phyloP scores from a whole-genome alignment of 2,797 vertebrate genomes.

The Zenarchopterus dispar region DNA sequence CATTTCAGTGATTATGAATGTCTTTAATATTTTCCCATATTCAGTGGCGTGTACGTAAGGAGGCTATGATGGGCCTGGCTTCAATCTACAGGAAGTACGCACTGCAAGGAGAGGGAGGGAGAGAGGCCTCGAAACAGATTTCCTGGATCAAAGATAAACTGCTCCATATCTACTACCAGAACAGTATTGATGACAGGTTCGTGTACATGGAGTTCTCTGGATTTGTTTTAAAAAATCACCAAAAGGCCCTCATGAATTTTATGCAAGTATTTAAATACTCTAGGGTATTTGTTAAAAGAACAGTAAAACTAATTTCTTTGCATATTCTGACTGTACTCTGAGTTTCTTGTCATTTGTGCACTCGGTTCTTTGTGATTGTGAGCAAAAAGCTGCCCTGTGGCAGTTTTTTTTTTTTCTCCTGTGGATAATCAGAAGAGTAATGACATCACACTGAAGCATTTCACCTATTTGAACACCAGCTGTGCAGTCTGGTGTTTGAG shows the following conservation, averaged over 20 bases:
- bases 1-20: neutral
- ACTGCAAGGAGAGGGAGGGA: conserved; percentile 93
- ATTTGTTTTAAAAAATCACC: neutral
- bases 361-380: no score
- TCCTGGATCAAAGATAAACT: conserved; percentile 99
- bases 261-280: no score
- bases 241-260: neutral
- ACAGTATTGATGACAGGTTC: conserved; percentile 97
- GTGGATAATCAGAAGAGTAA: neutral
- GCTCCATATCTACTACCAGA: conserved; percentile 98
- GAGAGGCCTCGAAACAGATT: conserved; percentile 94
- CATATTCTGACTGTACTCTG: no score
- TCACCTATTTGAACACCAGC: no score
- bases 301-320: no score
- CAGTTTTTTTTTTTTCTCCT: neutral
- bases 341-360: no score
- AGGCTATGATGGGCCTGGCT: conserved; percentile 98
- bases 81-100: conserved; percentile 98
- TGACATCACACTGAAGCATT: no score
- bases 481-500: neutral
- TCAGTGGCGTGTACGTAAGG: conserved; percentile 97
- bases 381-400: no score
- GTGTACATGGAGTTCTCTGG: conserved; percentile 36
- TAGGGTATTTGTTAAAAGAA: no score
- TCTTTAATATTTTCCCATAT: neutral